Evolutionary conservation across 2,113 vertebrate species (phyloP), one percentile per base, ranked within the genome.

Genomic region (Oreochromis niloticus): DNA sequence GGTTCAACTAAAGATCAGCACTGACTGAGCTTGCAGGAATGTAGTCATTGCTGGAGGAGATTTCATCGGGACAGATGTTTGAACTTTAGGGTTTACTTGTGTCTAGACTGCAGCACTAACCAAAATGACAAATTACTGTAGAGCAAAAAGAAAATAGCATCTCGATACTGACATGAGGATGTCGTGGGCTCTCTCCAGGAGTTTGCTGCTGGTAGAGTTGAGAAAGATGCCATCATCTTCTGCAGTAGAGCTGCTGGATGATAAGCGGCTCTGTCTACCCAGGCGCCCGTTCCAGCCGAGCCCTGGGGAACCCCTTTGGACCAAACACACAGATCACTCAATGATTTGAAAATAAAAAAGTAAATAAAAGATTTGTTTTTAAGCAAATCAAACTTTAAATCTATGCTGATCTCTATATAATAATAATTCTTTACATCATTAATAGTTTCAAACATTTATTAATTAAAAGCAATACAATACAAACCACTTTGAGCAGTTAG

Each of bases 101-200:
- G 30, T 24, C 13, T 32, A 36, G 48, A 34, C 24, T 41, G 43
- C 17, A 30, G 30, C 5, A 4, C 81, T 59, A 73, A 82, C 5
- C 24, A 79, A 59, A 36, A 19, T 6, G 73, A 50, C 24, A 75
- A 75, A 75, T 75, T 50, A 50, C 43, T 13, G 13, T 52, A n/a
- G 17, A 52, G 30, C 10, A 52, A 78, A 52, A 32, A 78, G 13
- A 50, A 14, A 52, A 39, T 7, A n/a, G 22, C 22, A 75, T 81
- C 2, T 34, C 4, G 30, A 16, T 85, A 97, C 98, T 98, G 90
- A 99, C 99, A 98, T 99, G 90, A 99, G 97, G 95, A 99, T 99
- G 93, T 98, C 98, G 16, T 99, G 98, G 11, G 98, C 99, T 88
- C 98, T 96, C 93, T 99, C 99, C 87, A 99, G 96, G 41, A 99